phyloP scores from a whole-genome alignment of 2,888 invertebrate genomes.

The Cyclophora punctaria region DNA sequence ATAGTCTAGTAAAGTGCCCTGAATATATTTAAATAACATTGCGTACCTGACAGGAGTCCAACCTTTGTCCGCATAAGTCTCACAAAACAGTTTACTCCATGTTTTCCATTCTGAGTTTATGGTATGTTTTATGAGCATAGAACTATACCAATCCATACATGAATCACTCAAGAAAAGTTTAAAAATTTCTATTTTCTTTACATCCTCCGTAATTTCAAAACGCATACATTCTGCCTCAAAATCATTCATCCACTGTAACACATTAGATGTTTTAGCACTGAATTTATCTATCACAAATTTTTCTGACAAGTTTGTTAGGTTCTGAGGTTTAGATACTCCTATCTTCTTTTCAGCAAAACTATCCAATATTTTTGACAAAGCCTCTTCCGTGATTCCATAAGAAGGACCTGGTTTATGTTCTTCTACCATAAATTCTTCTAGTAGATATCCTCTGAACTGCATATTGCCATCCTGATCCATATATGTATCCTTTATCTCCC shows the following conservation, averaged over 20 bases:
- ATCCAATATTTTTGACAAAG: conserved; percentile 9
- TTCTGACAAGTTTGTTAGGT: conserved; percentile 8
- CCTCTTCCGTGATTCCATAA: not conserved
- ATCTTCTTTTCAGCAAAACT: conserved; percentile 11
- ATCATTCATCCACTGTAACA: conserved; percentile 8
- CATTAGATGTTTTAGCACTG: conserved; percentile 7
- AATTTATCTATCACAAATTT: conserved; percentile 13
- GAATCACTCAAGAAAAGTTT: not conserved
- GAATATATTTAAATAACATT: conserved; percentile 21
- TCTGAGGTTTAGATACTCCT: conserved; percentile 3
- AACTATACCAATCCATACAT: conserved; percentile 16
- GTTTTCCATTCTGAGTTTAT: conserved; percentile 15
- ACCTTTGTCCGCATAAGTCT: conserved; percentile 23
- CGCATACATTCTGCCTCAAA: conserved; percentile 8
- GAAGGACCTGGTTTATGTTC: not conserved
- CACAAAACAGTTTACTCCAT: conserved; percentile 22
- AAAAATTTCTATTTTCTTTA: conserved; percentile 1
- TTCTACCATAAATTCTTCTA: conserved; percentile 8
- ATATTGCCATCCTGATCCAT: conserved; percentile 18
- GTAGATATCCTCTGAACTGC: conserved; percentile 17
- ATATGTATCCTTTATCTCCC: conserved; percentile 9
- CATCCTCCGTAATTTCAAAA: conserved; percentile 1
- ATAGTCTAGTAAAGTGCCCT: conserved; percentile 27
- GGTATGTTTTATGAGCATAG: conserved; percentile 17
- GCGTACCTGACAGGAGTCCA: conserved; percentile 21